A percentile compares a stretch with the other conserved stretches of the same genome.
Conservation (phyloP, 2,888 invertebrate species). For the Synergus itoensis region DNA sequence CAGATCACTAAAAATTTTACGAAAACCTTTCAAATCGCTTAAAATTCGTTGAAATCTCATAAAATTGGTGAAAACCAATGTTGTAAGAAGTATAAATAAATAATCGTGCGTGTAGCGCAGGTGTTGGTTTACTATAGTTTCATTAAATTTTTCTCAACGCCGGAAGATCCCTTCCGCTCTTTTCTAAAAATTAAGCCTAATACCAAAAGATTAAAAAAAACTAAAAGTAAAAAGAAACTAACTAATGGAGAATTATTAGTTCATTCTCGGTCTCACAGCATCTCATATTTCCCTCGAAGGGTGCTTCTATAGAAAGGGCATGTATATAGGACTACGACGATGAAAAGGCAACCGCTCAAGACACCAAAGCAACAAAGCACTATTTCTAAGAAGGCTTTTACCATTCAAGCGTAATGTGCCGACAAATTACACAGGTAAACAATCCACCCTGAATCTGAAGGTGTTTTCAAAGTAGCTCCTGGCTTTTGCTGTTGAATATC, state of each 20-base stretch:
- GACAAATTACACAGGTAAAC: constrained; percentile 75
- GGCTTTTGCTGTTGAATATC: background rate
- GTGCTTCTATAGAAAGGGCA: constrained; percentile 28
- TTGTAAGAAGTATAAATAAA: too few relatives aligned
- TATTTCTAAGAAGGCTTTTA: constrained; percentile 52
- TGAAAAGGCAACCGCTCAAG: constrained; percentile 52
- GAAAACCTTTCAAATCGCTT: too few relatives aligned
- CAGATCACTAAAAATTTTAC: too few relatives aligned
- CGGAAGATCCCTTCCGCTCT: too few relatives aligned
- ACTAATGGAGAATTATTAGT: background rate
- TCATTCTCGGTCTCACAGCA: background rate
- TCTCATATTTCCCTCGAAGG: constrained; percentile 14
- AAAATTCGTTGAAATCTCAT: too few relatives aligned
- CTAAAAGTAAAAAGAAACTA: too few relatives aligned
- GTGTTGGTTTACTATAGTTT: too few relatives aligned
- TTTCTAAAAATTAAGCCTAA: too few relatives aligned
- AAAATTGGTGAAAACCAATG: too few relatives aligned
- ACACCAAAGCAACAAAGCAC: constrained; percentile 9
- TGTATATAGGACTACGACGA: constrained; percentile 42
- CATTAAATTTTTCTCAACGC: too few relatives aligned
- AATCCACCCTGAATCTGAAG: constrained; percentile 66
- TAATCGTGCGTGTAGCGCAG: too few relatives aligned
- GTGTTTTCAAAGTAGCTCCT: constrained; percentile 27
- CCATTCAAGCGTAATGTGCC: constrained; percentile 65
- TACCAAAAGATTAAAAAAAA: too few relatives aligned